A percentile compares a stretch with the other conserved stretches of the same genome.
Evolutionary conservation across 2,113 vertebrate genomes (phyloP).

Genomic region (Crotophaga sulcirostris): DNA sequence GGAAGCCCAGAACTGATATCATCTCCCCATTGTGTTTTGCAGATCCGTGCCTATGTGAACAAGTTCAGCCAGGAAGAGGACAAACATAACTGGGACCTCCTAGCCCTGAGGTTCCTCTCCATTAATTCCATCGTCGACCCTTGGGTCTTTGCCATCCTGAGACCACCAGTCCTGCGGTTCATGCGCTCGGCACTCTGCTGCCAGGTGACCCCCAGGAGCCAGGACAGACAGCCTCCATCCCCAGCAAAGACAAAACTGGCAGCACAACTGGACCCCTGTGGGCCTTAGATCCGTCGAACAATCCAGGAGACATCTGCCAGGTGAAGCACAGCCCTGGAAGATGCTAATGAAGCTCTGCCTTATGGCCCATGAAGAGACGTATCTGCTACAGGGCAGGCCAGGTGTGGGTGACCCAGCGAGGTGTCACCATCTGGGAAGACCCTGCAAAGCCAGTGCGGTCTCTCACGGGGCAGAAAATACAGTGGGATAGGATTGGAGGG

Average conservation of each 20-base stretch:
- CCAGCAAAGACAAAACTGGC: background rate
- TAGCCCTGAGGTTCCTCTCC: conserved; percentile 87
- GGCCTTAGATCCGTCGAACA: background rate
- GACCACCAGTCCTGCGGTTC: conserved; percentile 84
- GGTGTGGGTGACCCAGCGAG: background rate
- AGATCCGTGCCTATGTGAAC: conserved; percentile 90
- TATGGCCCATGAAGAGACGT: background rate
- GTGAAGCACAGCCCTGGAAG: background rate
- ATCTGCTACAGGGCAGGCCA: background rate
- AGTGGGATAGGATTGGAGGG: background rate
- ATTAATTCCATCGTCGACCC: conserved; percentile 91
- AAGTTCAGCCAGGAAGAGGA: rapidly evolving
- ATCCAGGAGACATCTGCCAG: background rate
- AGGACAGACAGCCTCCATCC: background rate
- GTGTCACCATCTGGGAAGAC: background rate
- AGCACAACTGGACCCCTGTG: background rate
- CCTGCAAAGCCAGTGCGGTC: rapidly evolving
- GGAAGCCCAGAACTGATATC: background rate
- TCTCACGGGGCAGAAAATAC: background rate
- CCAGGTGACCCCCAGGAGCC: background rate
- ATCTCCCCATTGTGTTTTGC: background rate
- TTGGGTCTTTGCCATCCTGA: conserved; percentile 91
- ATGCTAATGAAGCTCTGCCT: background rate
- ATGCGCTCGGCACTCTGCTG: conserved; percentile 77
- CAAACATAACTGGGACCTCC: conserved; percentile 74